A percentile compares a stretch with the other conserved stretches of the same genome.
phyloP scores from a whole-genome alignment of 2,888 invertebrate genomes.

The Drosophila anomalata region DNA sequence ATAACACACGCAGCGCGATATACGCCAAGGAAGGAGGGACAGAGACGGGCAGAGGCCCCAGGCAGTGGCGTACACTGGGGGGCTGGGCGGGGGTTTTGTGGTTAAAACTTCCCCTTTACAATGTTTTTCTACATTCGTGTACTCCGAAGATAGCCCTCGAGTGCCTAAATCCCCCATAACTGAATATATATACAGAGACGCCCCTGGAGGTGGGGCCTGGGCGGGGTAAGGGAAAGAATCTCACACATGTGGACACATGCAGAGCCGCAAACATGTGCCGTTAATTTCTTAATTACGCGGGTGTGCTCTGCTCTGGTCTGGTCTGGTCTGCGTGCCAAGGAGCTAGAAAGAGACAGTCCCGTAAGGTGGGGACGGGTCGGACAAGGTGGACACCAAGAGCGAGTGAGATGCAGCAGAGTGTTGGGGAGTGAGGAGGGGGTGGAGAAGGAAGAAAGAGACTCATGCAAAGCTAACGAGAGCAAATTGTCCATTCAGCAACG shows the following conservation, averaged over 20 bases:
- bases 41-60: conserved; percentile 2
- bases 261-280: conserved; percentile 75
- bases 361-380: conserved; percentile 5
- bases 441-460: conserved; percentile 5
- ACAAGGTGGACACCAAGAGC: conserved; percentile 9
- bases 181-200: neutral
- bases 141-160: neutral
- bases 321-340: conserved; percentile 25
- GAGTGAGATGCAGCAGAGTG: conserved; percentile 28
- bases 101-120: neutral
- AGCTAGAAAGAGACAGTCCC: conserved; percentile 15
- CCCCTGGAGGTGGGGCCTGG: conserved; percentile 4
- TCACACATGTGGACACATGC: conserved; percentile 46
- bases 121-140: neutral
- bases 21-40: conserved; percentile 25
- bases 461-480: conserved; percentile 45
- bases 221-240: conserved; percentile 12
- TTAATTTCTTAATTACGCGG: conserved; percentile 78
- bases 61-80: conserved; percentile 7
- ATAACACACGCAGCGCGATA: conserved; percentile 45
- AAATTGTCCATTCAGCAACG: conserved; percentile 47
- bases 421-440: neutral
- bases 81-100: neutral
- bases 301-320: conserved; percentile 56
- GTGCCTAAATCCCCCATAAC: conserved; percentile 1